Conservation (phyloP, 2,888 invertebrate genomes). For the Dasysyrphus albostriatus region DNA sequence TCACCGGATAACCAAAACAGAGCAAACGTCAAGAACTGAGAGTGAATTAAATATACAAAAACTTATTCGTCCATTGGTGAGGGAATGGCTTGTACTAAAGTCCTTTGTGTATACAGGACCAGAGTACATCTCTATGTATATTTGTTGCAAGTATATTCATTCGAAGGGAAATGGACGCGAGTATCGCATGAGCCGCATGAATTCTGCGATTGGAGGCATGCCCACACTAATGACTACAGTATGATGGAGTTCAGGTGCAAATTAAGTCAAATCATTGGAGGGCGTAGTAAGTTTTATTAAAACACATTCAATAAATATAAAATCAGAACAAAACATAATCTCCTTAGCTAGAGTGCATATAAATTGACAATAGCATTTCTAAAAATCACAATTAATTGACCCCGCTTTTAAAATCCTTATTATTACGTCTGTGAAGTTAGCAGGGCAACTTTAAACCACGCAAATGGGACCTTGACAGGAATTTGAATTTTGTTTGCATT, state of each 20-base stretch:
- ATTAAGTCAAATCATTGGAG: neutral
- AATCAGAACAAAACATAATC: too few relatives aligned
- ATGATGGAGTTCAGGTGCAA: constrained; percentile 13
- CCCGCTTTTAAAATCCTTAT: too few relatives aligned
- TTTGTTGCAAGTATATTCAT: constrained; percentile 21
- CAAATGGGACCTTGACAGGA: too few relatives aligned
- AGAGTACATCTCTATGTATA: constrained; percentile 54
- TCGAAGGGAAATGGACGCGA: constrained; percentile 19
- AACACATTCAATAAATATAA: neutral
- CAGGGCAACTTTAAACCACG: too few relatives aligned
- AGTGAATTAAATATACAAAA: constrained; percentile 71
- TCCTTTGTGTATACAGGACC: constrained; percentile 63
- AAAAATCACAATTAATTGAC: too few relatives aligned
- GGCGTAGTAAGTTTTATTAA: neutral
- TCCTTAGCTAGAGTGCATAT: too few relatives aligned
- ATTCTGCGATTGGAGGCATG: constrained; percentile 47
- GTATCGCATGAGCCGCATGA: constrained; percentile 67
- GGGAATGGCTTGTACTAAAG: constrained; percentile 31
- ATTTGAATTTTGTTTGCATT: too few relatives aligned
- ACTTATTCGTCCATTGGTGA: constrained; percentile 70
- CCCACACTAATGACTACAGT: constrained; percentile 21
- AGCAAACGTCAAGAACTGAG: constrained; percentile 47
- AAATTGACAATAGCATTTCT: too few relatives aligned
- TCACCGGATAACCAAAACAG: constrained; percentile 13
- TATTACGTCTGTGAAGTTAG: too few relatives aligned